Percentiles rank a stretch among this genome's conserved stretches.
phyloP scores from a whole-genome alignment of 2,797 vertebrate species.

The Megaceryle alcyon region DNA sequence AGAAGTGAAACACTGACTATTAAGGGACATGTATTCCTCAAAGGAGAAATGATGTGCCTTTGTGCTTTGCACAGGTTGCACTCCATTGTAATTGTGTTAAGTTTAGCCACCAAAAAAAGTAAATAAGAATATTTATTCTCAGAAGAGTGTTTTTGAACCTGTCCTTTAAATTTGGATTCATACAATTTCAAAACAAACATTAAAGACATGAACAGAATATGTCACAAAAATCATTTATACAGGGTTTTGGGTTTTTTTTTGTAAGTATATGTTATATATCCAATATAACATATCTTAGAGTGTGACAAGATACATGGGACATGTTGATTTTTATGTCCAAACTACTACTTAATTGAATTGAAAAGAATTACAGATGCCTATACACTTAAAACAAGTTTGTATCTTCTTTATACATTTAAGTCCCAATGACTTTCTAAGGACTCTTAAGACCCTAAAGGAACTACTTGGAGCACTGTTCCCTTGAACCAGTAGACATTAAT shows the following conservation, averaged over 20 bases:
- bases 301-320: neutral
- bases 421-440: neutral
- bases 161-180: neutral
- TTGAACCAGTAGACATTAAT: neutral
- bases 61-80: neutral
- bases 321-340: neutral
- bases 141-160: neutral
- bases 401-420: neutral
- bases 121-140: neutral
- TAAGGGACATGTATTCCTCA: neutral
- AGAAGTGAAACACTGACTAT: neutral
- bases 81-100: neutral
- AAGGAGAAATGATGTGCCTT: neutral
- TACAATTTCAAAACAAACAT: neutral
- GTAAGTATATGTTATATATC: neutral
- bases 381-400: neutral
- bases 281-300: no score
- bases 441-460: neutral
- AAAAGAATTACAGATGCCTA: neutral
- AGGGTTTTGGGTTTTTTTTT: neutral
- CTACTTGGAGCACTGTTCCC: neutral
- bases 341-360: rapidly evolving
- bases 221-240: neutral
- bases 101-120: neutral
- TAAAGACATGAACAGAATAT: neutral